Percentiles rank a stretch among this genome's conserved stretches.
These are phyloP conservation scores for Sarcophaga subvicina DNA, from an alignment of 2,888 invertebrate genomes.

Conservation along the genomic window DNA sequence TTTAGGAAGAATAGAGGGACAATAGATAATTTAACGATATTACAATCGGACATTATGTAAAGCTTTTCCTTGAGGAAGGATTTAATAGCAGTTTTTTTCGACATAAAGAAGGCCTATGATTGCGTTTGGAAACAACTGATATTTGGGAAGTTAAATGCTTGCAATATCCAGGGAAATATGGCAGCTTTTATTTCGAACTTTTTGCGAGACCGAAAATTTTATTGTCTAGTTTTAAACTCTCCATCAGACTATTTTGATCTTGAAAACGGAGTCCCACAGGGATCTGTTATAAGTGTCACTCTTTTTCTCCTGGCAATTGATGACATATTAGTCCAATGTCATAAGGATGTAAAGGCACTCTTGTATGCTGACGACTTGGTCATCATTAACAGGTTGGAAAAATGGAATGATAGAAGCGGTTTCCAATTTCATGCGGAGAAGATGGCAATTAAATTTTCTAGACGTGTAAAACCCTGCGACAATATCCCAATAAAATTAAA, in stretches of 20 bases:
- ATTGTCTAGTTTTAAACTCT: slow-evolving; percentile 15
- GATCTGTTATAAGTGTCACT: too few relatives aligned
- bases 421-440: slow-evolving; percentile 13
- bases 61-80: not conserved
- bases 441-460: not conserved
- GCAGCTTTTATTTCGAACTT: slow-evolving; percentile 25
- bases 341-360: slow-evolving; percentile 5
- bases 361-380: slow-evolving; percentile 16
- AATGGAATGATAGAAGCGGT: not conserved
- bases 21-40: not conserved
- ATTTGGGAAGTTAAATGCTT: not conserved
- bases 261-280: not conserved
- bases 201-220: slow-evolving; percentile 7
- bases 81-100: not conserved
- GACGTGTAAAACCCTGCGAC: not conserved
- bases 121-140: not conserved
- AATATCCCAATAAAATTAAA: not conserved
- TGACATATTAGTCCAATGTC: not conserved
- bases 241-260: not conserved
- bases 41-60: slow-evolving; percentile 7
- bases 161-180: slow-evolving; percentile 12
- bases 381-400: slow-evolving; percentile 2
- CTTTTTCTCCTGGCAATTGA: slow-evolving; percentile 1
- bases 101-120: too few relatives aligned
- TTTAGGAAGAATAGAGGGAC: not conserved